Evolutionary conservation across 2,888 invertebrate species (phyloP), one percentile per base, ranked within the genome.

Genomic region (Chironomus tentans): DNA sequence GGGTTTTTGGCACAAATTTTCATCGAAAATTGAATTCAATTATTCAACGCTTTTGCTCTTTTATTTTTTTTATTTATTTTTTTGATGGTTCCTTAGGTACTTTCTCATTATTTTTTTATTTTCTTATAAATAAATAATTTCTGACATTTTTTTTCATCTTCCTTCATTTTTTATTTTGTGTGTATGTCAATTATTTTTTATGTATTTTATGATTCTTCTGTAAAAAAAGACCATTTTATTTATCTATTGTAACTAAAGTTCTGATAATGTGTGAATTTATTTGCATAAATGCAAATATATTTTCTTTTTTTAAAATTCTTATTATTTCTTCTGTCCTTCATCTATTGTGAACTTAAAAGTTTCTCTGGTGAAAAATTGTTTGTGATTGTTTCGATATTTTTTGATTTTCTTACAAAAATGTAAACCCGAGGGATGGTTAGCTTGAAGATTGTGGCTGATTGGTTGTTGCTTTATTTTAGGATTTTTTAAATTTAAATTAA

Each of bases 161-260:
- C 38, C 38, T 38, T 22, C 61, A 22, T 22, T 24, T 50, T 24
- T 28, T 56, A 0, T 13, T 50, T 61, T 56, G 13, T 71, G 56
- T 71, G 38, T 38, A 38, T 38, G 38, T 38, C 38, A 38, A 18
- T 46, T 71, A 13, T 48, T 50, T 46, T 50, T 28, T 56, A 13
- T 56, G 21, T 68, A 18, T 22, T 68, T 50, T 72, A 15, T 72
- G 50, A 24, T 72, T 73, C 47, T 65, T 65, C 73, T 73, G 73
- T 73, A 73, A 73, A 73, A 73, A 73, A 73, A 73, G 73, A 73
- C 73, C 73, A 65, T 73, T 73, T 62, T 62, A 73, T 73, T 73
- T 73, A 73, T 73, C 73, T 73, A 73, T 73, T 73, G 73, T 65
- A 73, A 73, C 62, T 47, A 46, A 65, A 73, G 21, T 15, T 2